Conservation (phyloP, 2,888 invertebrate species). For the Aphodius granarius region DNA sequence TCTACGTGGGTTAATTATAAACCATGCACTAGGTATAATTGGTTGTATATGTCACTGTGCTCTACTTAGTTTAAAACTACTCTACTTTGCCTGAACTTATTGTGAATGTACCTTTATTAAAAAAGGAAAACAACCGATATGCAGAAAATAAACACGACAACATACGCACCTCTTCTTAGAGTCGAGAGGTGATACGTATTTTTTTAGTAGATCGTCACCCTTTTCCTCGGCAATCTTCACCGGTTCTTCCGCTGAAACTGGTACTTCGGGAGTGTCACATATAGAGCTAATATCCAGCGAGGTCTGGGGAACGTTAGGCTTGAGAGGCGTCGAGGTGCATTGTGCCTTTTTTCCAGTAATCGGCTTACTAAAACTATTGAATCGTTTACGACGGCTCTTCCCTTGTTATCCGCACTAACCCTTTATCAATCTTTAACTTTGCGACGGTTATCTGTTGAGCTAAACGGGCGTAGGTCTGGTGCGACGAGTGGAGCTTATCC, state of each 20-base stretch:
- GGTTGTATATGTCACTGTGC: too few relatives aligned
- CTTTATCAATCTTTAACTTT: conserved; percentile 47
- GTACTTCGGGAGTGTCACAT: conserved; percentile 7
- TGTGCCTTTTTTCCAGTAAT: neutral
- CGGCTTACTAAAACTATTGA: neutral
- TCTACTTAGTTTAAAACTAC: too few relatives aligned
- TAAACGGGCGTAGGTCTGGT: conserved; percentile 42
- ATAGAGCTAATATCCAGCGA: conserved; percentile 24
- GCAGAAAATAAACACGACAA: neutral
- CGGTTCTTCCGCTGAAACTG: conserved; percentile 1
- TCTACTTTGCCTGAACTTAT: too few relatives aligned
- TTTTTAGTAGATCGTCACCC: conserved; percentile 31
- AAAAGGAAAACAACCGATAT: neutral
- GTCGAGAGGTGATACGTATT: conserved; percentile 49
- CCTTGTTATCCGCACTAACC: conserved; percentile 40
- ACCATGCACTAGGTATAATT: too few relatives aligned
- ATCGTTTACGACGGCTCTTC: neutral
- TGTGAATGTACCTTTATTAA: too few relatives aligned
- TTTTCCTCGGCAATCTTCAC: conserved; percentile 1
- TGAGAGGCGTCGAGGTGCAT: conserved; percentile 26
- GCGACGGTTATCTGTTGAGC: conserved; percentile 43
- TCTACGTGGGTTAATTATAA: too few relatives aligned
- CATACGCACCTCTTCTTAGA: conserved; percentile 40
- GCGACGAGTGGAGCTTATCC: conserved; percentile 41
- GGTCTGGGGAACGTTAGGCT: conserved; percentile 12